Evolutionary conservation across 64 coral and sea anemone species (phyloP).

Genomic region (Montipora foliosa): DNA sequence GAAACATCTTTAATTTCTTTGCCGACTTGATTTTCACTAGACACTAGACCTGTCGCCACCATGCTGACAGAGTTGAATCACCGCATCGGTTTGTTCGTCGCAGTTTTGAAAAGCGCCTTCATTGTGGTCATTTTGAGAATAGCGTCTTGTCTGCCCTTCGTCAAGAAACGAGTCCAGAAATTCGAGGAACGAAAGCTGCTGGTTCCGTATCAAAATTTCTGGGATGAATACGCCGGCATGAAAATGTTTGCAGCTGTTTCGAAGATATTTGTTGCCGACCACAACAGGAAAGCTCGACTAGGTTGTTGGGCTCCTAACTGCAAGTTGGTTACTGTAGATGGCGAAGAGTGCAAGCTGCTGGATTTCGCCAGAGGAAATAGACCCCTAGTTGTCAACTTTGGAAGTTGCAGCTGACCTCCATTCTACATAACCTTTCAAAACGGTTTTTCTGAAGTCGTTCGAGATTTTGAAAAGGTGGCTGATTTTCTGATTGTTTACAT

Average conservation of each 20-base stretch:
- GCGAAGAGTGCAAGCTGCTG: constrained; percentile 2
- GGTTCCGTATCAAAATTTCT: constrained; percentile 57
- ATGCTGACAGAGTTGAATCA: not conserved
- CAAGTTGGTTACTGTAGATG: constrained; percentile 21
- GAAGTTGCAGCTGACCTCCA: constrained; percentile 69
- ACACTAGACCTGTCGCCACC: not conserved
- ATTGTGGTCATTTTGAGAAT: constrained; percentile 21
- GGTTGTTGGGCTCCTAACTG: constrained; percentile 26
- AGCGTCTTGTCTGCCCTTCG: constrained; percentile 1
- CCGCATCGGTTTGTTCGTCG: not conserved
- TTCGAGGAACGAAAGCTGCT: constrained; percentile 8
- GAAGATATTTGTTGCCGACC: not conserved
- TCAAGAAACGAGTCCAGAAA: constrained; percentile 6
- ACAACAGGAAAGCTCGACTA: constrained; percentile 58
- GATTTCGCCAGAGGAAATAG: constrained; percentile 45
- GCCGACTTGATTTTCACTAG: not conserved
- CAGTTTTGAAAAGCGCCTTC: not conserved
- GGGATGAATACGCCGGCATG: constrained; percentile 27
- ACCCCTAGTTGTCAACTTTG: constrained; percentile 67
- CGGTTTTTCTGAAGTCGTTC: constrained; percentile 52
- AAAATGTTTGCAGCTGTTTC: constrained; percentile 7
- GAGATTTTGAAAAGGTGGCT: constrained; percentile 49
- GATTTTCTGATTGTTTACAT: constrained; percentile 73
- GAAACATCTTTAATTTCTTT: not conserved
- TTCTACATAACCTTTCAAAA: constrained; percentile 45